Percentiles rank a stretch among this genome's conserved stretches.
Evolutionary conservation across 2,888 invertebrate species (phyloP).

Genomic region (Apodemia duryi): DNA sequence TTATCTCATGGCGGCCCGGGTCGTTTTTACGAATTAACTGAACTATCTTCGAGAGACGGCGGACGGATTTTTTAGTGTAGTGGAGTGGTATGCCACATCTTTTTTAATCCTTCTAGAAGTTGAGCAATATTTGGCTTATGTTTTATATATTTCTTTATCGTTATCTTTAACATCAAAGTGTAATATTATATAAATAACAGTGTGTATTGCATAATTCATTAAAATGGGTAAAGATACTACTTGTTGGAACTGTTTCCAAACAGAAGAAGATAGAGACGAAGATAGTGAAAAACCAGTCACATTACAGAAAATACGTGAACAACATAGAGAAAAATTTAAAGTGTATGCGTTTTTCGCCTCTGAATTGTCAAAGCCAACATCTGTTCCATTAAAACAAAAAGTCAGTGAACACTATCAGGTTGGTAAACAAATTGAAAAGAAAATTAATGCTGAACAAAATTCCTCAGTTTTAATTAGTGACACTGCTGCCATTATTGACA

Average conservation of each 20-base stretch:
- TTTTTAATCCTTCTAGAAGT: too few relatives aligned
- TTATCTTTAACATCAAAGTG: neutral
- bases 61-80: too few relatives aligned
- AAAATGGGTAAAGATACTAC: constrained; percentile 44
- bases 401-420: constrained; percentile 53
- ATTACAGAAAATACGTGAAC: constrained; percentile 49
- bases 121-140: too few relatives aligned
- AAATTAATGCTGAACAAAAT: constrained; percentile 36
- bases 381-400: constrained; percentile 59
- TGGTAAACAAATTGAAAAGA: constrained; percentile 55
- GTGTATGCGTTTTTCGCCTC: constrained; percentile 59
- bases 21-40: too few relatives aligned
- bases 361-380: constrained; percentile 56
- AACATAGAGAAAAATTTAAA: constrained; percentile 53
- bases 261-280: constrained; percentile 39
- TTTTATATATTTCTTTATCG: neutral
- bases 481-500: neutral
- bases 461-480: neutral
- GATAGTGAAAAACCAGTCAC: constrained; percentile 43
- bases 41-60: too few relatives aligned
- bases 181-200: neutral
- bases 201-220: neutral
- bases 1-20: too few relatives aligned
- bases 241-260: constrained; percentile 62
- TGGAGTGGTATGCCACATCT: too few relatives aligned